Base-by-base conservation (phyloP, 2,888 invertebrate genomes). In the Heterodera filipjevi region DNA sequence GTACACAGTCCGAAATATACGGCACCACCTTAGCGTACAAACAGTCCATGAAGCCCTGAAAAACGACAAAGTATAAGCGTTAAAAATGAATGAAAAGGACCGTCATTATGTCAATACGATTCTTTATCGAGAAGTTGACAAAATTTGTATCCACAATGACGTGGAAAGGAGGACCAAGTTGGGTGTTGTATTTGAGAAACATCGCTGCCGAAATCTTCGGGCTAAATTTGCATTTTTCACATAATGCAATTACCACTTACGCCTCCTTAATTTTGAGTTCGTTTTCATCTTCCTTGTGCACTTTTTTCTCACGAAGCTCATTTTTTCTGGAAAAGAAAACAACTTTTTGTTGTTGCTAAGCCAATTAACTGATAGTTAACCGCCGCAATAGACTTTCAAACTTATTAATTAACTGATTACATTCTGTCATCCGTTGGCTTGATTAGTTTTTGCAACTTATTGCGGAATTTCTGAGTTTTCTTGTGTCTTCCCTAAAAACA, bases 21-120 rank as follows among this genome's bases (percentile, higher is more conserved):
- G 98, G 98, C 87, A 95, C 94, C 90, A 96, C 96, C 91, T 99
- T 99, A 0, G 98, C 99, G 90, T 96, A 97, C 10, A 99, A 91
- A 90, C 98, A 99, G 88, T 99, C 96, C 97, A 98, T 98, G 95
- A 99, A 96, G 83, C 94, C 94, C 88, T 66, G 32, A 66, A 66
- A 66, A 33, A 6, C 30, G 19, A 19, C 16, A 22, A 16, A 66
- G 30, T 66, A 6, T 32, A 12, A n/a, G n/a, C n/a, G n/a, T n/a
- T n/a, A n/a, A 22, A 32, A 66, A 66, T 1, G 3, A 66, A 30
- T 10, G 3, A 66, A 3, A 0, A 66, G 5, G 16, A 35, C 68
- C 68, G 96, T 94, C 77, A 96, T 93, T 64, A 99, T 94, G 89
- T 99, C 99, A 82, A 99, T 91, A 91, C 98, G 97, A 89, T 95